A percentile compares a stretch with the other conserved stretches of the same genome.
These are phyloP conservation scores for Poecilia latipinna DNA, from an alignment of 2,113 vertebrate genomes.

Conservation along the genomic window DNA sequence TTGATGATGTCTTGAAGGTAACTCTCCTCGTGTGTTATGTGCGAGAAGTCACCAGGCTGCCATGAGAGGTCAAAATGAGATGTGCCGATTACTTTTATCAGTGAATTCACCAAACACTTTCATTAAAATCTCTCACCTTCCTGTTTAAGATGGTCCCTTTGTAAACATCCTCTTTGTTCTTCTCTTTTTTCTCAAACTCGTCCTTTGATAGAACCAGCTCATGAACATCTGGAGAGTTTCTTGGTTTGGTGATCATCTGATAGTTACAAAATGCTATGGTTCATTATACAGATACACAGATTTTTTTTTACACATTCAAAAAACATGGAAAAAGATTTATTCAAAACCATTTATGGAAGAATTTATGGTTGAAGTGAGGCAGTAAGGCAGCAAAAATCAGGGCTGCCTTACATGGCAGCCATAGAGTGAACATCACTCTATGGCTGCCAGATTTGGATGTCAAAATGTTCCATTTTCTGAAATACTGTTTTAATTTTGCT, in stretches of 20 bases:
- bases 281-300: too few relatives aligned
- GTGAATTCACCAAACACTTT: background rate
- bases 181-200: conserved; percentile 92
- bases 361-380: too few relatives aligned
- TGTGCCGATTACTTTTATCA: background rate
- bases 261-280: conserved; percentile 18
- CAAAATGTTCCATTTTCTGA: too few relatives aligned
- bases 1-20: conserved; percentile 85
- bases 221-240: conserved; percentile 88
- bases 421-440: too few relatives aligned
- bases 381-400: too few relatives aligned
- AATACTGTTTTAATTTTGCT: too few relatives aligned
- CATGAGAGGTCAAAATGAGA: background rate
- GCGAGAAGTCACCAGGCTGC: conserved; percentile 86
- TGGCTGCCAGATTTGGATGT: too few relatives aligned
- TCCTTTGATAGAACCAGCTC: conserved; percentile 93
- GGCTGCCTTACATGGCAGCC: too few relatives aligned
- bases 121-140: conserved; percentile 78
- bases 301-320: too few relatives aligned
- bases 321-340: too few relatives aligned
- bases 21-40: conserved; percentile 84
- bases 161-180: conserved; percentile 88
- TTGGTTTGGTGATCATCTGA: conserved; percentile 93
- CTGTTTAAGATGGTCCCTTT: conserved; percentile 86
- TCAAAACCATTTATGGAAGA: too few relatives aligned